Evolutionary conservation across 1,140 invertebrate species (phyloP).

Genomic region (Ips typographus): DNA sequence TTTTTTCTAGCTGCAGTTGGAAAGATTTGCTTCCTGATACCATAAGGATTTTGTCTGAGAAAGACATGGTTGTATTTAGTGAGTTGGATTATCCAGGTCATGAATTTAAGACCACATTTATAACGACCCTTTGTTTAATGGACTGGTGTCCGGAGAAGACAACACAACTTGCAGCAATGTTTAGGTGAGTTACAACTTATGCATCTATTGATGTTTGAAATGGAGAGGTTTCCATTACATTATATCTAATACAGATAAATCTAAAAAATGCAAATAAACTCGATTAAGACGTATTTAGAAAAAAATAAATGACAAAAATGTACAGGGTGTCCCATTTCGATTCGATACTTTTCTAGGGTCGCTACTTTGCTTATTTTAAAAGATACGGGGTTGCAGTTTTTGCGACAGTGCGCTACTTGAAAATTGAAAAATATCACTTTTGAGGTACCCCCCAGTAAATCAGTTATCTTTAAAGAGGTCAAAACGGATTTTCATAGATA

Average conservation of each 20-base stretch:
- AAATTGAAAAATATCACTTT: too few species aligned
- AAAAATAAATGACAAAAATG: not conserved
- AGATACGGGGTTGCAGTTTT: too few species aligned
- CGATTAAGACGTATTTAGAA: too few species aligned
- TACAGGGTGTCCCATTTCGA: not conserved
- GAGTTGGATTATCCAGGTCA: constrained; percentile 48
- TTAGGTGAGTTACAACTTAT: constrained; percentile 46
- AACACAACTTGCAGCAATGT: constrained; percentile 53
- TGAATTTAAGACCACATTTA: constrained; percentile 50
- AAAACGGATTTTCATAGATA: too few species aligned
- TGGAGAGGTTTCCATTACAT: not conserved
- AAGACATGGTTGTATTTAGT: constrained; percentile 48
- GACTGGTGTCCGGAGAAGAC: constrained; percentile 51
- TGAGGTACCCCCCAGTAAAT: too few species aligned
- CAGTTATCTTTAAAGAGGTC: too few species aligned
- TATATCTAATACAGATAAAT: not conserved
- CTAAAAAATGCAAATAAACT: not conserved
- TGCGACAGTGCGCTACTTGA: too few species aligned
- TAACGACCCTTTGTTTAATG: constrained; percentile 50
- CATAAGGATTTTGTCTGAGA: constrained; percentile 47
- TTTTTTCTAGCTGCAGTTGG: constrained; percentile 48
- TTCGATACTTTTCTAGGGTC: too few species aligned
- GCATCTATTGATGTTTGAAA: not conserved
- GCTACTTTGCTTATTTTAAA: too few species aligned
- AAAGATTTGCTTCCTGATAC: constrained; percentile 54